Conservation (phyloP, 2,797 vertebrate genomes). For the Australoheros facetus region DNA sequence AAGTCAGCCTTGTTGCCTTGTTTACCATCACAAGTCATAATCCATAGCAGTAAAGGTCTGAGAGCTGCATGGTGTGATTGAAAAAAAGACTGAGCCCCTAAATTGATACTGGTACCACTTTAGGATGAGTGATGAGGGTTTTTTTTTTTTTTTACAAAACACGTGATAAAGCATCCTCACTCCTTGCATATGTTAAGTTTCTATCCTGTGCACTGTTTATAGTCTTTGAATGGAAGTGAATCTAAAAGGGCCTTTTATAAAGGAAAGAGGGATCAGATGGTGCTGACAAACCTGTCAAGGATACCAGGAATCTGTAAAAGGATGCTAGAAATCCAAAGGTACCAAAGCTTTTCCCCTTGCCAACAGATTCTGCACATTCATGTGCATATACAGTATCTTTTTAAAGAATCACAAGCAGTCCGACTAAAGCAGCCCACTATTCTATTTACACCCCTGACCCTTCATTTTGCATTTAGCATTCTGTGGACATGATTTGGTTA, state of each 20-base stretch:
- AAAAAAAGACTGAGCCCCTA: neutral
- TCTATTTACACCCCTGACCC: neutral
- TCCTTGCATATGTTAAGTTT: no score
- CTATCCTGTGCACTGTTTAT: no score
- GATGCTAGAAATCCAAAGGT: no score
- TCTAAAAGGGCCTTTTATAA: no score
- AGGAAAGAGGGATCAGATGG: neutral
- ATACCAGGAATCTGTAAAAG: no score
- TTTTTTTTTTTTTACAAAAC: no score
- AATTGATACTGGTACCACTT: neutral
- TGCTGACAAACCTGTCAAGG: rapidly evolving
- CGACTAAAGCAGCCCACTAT: neutral
- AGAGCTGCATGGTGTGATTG: neutral
- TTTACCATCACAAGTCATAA: neutral
- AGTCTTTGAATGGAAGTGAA: no score
- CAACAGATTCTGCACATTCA: neutral
- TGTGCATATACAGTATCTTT: neutral
- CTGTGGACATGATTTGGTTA: conserved; percentile 41
- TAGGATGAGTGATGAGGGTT: neutral
- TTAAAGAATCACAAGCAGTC: neutral
- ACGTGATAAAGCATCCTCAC: neutral
- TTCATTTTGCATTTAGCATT: neutral
- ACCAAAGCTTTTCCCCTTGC: neutral
- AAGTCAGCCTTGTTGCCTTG: conserved; percentile 1
- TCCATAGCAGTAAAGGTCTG: neutral